Base-by-base conservation (phyloP, 37 sponge, comb jelly and placozoan species). In the Oopsacas minuta region DNA sequence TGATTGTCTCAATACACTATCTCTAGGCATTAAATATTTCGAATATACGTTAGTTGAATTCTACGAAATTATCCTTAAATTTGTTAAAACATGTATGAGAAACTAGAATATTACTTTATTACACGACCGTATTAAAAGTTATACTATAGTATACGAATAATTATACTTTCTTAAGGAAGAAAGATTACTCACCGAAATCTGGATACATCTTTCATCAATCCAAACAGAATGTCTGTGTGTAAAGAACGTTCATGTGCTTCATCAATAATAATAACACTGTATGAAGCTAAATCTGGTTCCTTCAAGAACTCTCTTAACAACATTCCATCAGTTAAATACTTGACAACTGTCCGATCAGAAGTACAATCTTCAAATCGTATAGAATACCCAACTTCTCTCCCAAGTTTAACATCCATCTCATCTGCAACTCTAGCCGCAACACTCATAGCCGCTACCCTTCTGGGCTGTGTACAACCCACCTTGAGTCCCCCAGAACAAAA, bases 321-420 rank as follows among this genome's bases (percentile, higher is more conserved):
- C 99, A 99, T 99, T 34, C 99, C 99, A 90, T 99, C 99, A 37
- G 99, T 99, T 94, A 99, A 92, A 84, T 99, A 99, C 91, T 91
- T 95, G 37, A 95, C 17, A 32, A 91, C 69, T 35, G 99, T 99
- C 7, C 93, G 86, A 53, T 99, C 99, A 23, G 99, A 99, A 0
- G 99, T 99, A 83, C 96, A 99, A 87, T 99, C 99, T 38, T 99
- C 99, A 92, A 99, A 99, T 23, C 99, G 75, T 36, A 99, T 99
- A 39, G 91, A 89, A 42, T 95, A 99, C 1, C 99, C 99, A 87
- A 97, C 95, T 86, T 98, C 99, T 90, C 92, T 93, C 0, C 99
- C 99, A 35, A 98, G 83, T 51, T 98, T 98, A 12, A 93, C 94
- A 35, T 89, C 92, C 88, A 98, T 89, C 81, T 98, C 99, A 37